phyloP scores from a whole-genome alignment of 2,888 invertebrate genomes.

The Lysandra coridon region DNA sequence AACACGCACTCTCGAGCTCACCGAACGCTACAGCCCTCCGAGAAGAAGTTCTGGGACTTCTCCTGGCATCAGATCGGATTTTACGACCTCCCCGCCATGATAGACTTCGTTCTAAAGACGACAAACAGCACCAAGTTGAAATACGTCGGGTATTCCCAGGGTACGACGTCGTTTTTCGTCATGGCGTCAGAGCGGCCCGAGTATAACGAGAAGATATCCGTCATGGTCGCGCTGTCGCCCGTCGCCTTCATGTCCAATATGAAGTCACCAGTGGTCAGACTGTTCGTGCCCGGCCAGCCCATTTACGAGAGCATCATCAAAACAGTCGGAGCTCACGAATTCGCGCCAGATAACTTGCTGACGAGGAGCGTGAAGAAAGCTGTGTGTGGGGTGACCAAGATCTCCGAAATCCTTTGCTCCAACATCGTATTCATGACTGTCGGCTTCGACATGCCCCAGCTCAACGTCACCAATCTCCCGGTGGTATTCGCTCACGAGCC shows the following conservation, averaged over 20 bases:
- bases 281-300: conserved; percentile 53
- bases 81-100: conserved; percentile 88
- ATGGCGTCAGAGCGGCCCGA: conserved; percentile 76
- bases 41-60: conserved; percentile 83
- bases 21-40: conserved; percentile 53
- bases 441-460: conserved; percentile 79
- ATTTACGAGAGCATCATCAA: conserved; percentile 50
- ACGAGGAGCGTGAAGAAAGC: conserved; percentile 63
- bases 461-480: conserved; percentile 80
- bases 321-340: conserved; percentile 80
- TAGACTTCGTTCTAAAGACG: conserved; percentile 82
- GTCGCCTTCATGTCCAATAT: conserved; percentile 75
- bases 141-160: conserved; percentile 87
- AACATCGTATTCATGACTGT: conserved; percentile 80
- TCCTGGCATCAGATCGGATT: conserved; percentile 91
- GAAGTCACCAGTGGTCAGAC: conserved; percentile 56
- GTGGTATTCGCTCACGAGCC: conserved; percentile 77
- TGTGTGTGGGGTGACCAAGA: conserved; percentile 66
- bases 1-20: conserved; percentile 84
- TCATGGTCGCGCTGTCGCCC: conserved; percentile 81
- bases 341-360: conserved; percentile 81
- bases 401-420: conserved; percentile 78
- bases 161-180: conserved; percentile 81
- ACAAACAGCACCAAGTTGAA: conserved; percentile 79
- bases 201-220: conserved; percentile 77